phyloP scores from a whole-genome alignment of 2,113 vertebrate genomes.

The Setophaga coronata region DNA sequence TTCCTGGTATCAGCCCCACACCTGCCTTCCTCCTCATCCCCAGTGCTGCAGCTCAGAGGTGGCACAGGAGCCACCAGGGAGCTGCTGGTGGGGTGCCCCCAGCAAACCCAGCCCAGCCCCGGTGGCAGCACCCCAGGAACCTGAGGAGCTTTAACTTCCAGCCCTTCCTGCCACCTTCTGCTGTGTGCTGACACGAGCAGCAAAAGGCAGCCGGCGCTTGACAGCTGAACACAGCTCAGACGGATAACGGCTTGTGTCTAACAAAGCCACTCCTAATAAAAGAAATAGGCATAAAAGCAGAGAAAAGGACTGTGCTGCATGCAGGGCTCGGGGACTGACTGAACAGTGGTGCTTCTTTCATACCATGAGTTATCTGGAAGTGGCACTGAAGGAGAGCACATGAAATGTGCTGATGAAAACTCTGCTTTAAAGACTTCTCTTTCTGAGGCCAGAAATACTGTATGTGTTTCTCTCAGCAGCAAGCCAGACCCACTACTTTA shows the following conservation, averaged over 20 bases:
- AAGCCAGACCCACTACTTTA: neutral
- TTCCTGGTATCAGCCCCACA: neutral
- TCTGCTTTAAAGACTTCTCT: conserved; percentile 7
- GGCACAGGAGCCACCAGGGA: neutral
- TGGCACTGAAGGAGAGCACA: neutral
- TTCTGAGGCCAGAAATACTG: neutral
- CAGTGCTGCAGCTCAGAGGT: rapidly evolving
- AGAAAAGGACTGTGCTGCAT: neutral
- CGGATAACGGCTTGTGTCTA: neutral
- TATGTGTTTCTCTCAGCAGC: conserved; percentile 3
- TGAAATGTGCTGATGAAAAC: conserved; percentile 9
- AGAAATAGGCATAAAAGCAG: neutral
- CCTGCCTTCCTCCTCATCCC: rapidly evolving
- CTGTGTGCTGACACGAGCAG: neutral
- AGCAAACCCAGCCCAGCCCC: neutral
- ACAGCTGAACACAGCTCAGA: conserved; percentile 26
- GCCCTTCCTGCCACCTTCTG: neutral
- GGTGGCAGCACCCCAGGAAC: rapidly evolving
- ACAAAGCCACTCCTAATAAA: conserved; percentile 25
- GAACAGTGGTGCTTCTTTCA: neutral
- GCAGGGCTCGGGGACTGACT: neutral
- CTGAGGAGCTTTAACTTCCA: neutral
- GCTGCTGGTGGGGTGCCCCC: neutral
- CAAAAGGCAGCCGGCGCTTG: neutral
- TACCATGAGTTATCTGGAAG: neutral